Base-by-base conservation (phyloP, 2,797 vertebrate species). In the Pogonophryne albipinna region DNA sequence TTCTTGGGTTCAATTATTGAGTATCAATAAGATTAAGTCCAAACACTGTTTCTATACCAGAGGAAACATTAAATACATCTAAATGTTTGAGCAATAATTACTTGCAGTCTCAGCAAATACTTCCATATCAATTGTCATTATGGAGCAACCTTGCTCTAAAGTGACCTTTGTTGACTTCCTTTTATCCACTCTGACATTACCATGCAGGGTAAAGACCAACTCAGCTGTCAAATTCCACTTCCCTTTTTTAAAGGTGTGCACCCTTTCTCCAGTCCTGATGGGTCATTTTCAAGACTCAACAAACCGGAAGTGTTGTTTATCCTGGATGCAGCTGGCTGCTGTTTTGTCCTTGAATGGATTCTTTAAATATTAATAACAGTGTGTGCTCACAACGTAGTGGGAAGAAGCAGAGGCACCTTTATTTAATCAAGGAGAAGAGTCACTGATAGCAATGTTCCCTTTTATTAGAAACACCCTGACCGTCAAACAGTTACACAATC, bases 201-300 rank as follows among this genome's bases (percentile, higher is more conserved):
- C 49, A 70, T 66, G 71, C 65, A 70, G 50, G 50, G 16, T 72
- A 66, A 61, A 67, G 56, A 58, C 17, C 15, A 74, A 23, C 59
- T 27, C 19, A 52, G 45, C 5, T 20, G 27, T 68, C 69, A 6
- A 34, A 38, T 82, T 67, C 68, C 57, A 77, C 51, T 86, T n/a
- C n/a, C n/a, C n/a, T n/a, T 85, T 78, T 66, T 60, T 27, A 27
- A 68, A n/a, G 64, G n/a, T 34, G 2, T 20, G 2, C 56, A 1
- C 76, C 66, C 71, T 71, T 77, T 87, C 51, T 76, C 41, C 17
- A 27, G 16, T 51, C 14, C 41, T 67, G 16, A 46, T 58, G 62
- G 71, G 82, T 87, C 41, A 52, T 68, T 79, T 44, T 64, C 56
- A 23, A 91, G 90, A 90, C 81, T 91, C 85, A 91, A 76, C 64